Conservation (phyloP, 2,797 vertebrate species). For the Telmatherina bonti region DNA sequence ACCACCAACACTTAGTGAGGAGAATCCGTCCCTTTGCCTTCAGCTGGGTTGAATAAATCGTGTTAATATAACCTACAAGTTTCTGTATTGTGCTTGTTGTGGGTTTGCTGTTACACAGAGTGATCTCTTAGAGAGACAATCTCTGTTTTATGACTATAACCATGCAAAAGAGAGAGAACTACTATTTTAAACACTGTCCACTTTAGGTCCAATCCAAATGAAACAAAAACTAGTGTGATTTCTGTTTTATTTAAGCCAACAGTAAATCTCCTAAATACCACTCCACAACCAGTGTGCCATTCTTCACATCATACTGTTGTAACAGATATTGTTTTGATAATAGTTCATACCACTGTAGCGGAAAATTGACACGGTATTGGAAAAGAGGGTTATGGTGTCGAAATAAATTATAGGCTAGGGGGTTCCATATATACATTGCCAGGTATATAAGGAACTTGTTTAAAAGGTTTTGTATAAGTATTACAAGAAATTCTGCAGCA, state of each 20-base stretch:
- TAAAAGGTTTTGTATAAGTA: neutral
- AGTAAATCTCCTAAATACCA: no score
- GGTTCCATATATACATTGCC: no score
- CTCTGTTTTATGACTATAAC: no score
- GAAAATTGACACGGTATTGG: no score
- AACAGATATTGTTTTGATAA: neutral
- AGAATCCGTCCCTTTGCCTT: neutral
- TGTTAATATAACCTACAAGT: neutral
- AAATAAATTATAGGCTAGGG: neutral
- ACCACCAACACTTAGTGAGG: neutral
- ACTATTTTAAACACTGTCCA: neutral
- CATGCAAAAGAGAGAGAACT: neutral
- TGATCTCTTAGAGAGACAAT: no score
- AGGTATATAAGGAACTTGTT: no score
- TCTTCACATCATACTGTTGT: neutral
- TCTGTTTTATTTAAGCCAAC: no score
- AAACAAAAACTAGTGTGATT: neutral
- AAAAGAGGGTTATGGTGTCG: no score
- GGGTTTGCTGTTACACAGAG: no score
- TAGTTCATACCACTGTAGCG: neutral
- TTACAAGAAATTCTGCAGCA: neutral
- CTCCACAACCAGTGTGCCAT: neutral
- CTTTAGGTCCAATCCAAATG: neutral
- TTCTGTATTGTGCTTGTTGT: no score
- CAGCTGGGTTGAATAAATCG: neutral